Evolutionary conservation across 2,888 invertebrate genomes (phyloP), one percentile per base, ranked within the genome.

Genomic region (Scaptomyza cyrtandrae): DNA sequence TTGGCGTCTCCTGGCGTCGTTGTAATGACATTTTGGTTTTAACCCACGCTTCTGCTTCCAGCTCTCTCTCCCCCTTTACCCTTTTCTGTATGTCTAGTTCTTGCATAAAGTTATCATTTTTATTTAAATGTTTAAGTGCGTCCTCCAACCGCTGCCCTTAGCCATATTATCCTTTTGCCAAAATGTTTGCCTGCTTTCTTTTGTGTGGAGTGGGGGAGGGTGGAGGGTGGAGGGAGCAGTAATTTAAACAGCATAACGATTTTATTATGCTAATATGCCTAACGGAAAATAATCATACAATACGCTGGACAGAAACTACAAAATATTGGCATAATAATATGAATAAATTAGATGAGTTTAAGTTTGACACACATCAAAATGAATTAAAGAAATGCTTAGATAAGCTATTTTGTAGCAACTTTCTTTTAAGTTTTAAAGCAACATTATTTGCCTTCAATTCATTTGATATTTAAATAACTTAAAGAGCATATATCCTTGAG

Each of bases 121-220:
- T 88, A 89, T 89, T 89, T 89, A 88, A 89, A 89, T 82, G 88
- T 70, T 86, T 86, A 88, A 84, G 88, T 83, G 75, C 75, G 69
- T 50, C 50, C 33, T 44, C 63, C 41, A 7, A 11, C 39, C 29
- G 24, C 24, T 3, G 24, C 10, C 10, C 16, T 7, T 31, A 9
- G 16, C n/a, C 37, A 33, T 19, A 49, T 52, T 24, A 24, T 24
- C 52, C 43, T 54, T 14, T 48, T 66, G 57, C 31, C 53, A 57
- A 43, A 66, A 66, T 49, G 39, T 68, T 49, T 39, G 31, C 4
- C 39, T 41, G 27, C 19, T 58, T 58, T 50, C 3, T 35, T 24
- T 5, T 3, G 29, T 2, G 4, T 58, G 52, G 37, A 6, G 19
- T n/a, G n/a, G n/a, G n/a, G n/a, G n/a, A n/a, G n/a, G n/a, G n/a